phyloP scores from a whole-genome alignment of 2,797 vertebrate genomes.

The Centropyge bicolor region DNA sequence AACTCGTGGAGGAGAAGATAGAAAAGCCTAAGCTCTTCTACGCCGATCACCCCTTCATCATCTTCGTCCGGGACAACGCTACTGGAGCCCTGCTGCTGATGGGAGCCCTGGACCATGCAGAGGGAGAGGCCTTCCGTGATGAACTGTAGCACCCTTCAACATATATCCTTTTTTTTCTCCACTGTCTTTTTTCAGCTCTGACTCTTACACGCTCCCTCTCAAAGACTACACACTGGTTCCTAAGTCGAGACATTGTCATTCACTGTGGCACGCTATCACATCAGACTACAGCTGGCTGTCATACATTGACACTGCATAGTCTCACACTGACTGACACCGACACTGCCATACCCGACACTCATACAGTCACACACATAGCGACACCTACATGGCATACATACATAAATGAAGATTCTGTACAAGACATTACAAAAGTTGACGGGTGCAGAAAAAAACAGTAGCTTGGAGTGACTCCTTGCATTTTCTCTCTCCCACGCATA shows the following conservation, averaged over 20 bases:
- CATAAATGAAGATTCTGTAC: constrained; percentile 58
- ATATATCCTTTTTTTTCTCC: not conserved
- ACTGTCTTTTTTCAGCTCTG: constrained; percentile 11
- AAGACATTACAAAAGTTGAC: constrained; percentile 60
- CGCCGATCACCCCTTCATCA: constrained; percentile 78
- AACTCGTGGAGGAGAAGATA: constrained; percentile 62
- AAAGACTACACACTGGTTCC: constrained; percentile 50
- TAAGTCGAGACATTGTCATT: constrained; percentile 74
- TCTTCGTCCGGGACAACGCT: constrained; percentile 74
- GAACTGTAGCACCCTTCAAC: constrained; percentile 69
- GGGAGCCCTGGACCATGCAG: constrained; percentile 77
- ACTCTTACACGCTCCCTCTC: constrained; percentile 16
- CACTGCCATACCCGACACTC: constrained; percentile 52
- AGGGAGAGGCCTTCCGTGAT: constrained; percentile 75
- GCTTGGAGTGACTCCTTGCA: constrained; percentile 37
- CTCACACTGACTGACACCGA: constrained; percentile 69
- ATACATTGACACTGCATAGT: constrained; percentile 58
- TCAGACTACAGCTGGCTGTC: constrained; percentile 70
- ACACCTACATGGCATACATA: constrained; percentile 58
- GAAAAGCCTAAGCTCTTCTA: constrained; percentile 78
- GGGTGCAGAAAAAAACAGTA: constrained; percentile 38
- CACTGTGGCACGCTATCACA: constrained; percentile 66
- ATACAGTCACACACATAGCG: constrained; percentile 21
- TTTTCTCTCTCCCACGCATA: constrained; percentile 9
- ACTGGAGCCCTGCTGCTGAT: constrained; percentile 80